These are phyloP conservation scores for Rhinophrynus dorsalis DNA, from an alignment of 2,797 vertebrate species.

Conservation along the genomic window DNA sequence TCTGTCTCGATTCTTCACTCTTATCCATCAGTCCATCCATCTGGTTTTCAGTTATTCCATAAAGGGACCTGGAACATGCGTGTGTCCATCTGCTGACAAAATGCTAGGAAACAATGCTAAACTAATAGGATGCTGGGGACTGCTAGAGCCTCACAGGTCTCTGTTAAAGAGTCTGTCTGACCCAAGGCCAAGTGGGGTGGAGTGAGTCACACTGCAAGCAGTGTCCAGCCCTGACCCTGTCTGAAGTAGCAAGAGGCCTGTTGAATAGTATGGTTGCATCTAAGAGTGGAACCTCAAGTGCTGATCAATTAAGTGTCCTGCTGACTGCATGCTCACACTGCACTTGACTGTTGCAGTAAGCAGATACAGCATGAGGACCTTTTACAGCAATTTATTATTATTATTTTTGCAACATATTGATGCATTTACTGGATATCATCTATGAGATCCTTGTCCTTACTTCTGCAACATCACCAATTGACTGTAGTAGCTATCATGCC, in stretches of 20 bases:
- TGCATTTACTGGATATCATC: too few species aligned
- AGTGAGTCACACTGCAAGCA: not conserved
- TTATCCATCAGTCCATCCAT: constrained; percentile 19
- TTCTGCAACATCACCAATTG: too few species aligned
- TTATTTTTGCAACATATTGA: too few species aligned
- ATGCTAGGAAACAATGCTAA: constrained; percentile 15
- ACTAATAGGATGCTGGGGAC: constrained; percentile 14
- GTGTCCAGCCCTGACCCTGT: not conserved
- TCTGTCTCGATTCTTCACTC: too few species aligned
- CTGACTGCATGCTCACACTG: too few species aligned
- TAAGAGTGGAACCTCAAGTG: not conserved
- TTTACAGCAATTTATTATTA: too few species aligned
- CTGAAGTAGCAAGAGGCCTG: not conserved
- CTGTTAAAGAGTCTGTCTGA: not conserved
- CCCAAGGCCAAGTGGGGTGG: not conserved
- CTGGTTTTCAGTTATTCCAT: constrained; percentile 23
- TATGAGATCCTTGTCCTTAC: too few species aligned
- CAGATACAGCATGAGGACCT: too few species aligned
- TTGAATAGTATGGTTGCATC: not conserved
- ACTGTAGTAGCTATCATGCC: too few species aligned
- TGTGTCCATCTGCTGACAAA: not conserved
- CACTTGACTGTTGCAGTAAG: too few species aligned
- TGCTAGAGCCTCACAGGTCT: not conserved
- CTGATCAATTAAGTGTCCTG: too few species aligned
- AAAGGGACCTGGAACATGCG: constrained; percentile 30